phyloP scores from a whole-genome alignment of 2,113 vertebrate genomes.

The Phylloscopus trochilus region DNA sequence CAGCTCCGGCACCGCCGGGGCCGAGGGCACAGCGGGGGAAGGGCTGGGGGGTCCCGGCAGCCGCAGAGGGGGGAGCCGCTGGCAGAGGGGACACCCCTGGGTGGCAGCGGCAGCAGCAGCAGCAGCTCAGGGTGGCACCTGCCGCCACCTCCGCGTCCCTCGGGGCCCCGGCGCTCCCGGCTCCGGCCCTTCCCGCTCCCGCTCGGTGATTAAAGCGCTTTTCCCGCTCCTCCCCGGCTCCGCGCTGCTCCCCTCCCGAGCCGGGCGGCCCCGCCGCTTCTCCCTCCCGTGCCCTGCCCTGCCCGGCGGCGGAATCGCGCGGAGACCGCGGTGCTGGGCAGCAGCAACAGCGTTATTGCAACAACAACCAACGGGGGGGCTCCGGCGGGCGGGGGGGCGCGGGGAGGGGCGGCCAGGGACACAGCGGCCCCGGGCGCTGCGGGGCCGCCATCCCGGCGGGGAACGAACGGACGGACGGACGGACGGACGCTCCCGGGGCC shows the following conservation, averaged over 20 bases:
- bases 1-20: not conserved
- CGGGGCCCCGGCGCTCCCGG: not conserved
- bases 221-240: not conserved
- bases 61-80: too few relatives aligned
- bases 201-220: not conserved
- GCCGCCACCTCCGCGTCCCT: not conserved
- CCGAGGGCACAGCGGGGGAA: too few relatives aligned
- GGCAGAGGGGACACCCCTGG: not conserved
- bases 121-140: not conserved
- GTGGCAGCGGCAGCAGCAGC: not conserved
- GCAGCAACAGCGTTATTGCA: not conserved
- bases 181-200: not conserved
- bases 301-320: fast-evolving
- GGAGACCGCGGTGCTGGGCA: too few relatives aligned
- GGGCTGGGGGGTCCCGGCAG: not conserved
- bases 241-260: not conserved
- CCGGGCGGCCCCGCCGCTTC: not conserved
- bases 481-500: too few relatives aligned
- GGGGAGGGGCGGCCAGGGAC: too few relatives aligned
- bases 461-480: too few relatives aligned
- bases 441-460: too few relatives aligned
- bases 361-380: not conserved
- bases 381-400: too few relatives aligned
- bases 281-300: not conserved
- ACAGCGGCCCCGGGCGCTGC: too few relatives aligned